A percentile compares a stretch with the other conserved stretches of the same genome.
These are phyloP conservation scores for Gymnoscopelus microlampas DNA, from an alignment of 2,797 vertebrate species.

Conservation along the genomic window DNA sequence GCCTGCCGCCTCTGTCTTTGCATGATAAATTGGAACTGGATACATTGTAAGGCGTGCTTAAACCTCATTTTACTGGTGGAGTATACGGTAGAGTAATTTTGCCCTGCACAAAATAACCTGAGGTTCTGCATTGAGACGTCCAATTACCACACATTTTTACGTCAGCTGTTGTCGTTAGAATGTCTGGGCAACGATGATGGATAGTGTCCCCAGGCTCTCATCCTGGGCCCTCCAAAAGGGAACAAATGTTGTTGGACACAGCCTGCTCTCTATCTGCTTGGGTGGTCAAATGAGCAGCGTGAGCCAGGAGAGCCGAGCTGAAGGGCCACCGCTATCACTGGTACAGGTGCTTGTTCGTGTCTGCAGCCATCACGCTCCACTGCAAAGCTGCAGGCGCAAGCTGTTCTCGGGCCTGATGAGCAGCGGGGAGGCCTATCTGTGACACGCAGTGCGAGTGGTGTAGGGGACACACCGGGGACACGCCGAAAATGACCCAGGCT, in stretches of 20 bases:
- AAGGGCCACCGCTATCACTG: constrained; percentile 31
- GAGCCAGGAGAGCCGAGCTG: constrained; percentile 50
- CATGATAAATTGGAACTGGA: too few relatives aligned
- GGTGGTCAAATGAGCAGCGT: constrained; percentile 53
- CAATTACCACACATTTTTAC: neutral
- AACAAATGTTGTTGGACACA: constrained; percentile 55
- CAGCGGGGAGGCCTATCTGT: constrained; percentile 44
- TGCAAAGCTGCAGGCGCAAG: constrained; percentile 65
- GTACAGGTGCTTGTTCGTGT: constrained; percentile 51
- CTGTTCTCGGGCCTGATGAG: constrained; percentile 61
- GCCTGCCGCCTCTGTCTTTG: too few relatives aligned
- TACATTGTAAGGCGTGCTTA: neutral
- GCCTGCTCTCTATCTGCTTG: constrained; percentile 47
- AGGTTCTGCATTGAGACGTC: neutral
- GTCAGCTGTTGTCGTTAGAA: neutral
- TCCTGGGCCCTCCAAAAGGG: constrained; percentile 44
- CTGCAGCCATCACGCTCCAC: constrained; percentile 42
- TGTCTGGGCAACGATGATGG: constrained; percentile 30
- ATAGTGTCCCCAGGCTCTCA: constrained; percentile 22
- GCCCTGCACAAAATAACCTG: neutral
- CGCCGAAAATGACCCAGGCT: constrained; percentile 44
- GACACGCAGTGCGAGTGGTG: constrained; percentile 50
- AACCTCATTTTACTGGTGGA: constrained; percentile 1
- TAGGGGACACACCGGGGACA: constrained; percentile 50
- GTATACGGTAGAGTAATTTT: neutral